These are phyloP conservation scores for Odontomyia ornata DNA, from an alignment of 2,888 invertebrate genomes.

Conservation along the genomic window DNA sequence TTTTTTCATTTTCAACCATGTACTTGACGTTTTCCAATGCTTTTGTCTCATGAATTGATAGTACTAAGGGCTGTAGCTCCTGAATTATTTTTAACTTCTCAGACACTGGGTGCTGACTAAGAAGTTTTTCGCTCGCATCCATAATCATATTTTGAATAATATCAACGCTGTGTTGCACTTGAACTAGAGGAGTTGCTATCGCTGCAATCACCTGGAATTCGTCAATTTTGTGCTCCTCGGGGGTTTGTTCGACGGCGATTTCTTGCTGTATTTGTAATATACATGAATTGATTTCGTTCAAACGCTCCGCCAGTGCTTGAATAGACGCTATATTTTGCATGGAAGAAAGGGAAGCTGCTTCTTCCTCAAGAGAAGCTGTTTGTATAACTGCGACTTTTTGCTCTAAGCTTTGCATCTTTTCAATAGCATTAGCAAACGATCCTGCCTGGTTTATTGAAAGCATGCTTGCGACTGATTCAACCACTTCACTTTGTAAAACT, in stretches of 20 bases:
- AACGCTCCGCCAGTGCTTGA: constrained; percentile 59
- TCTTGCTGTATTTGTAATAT: constrained; percentile 59
- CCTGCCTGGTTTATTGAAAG: constrained; percentile 53
- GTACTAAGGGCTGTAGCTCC: constrained; percentile 53
- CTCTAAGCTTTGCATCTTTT: constrained; percentile 62
- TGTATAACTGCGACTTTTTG: constrained; percentile 62
- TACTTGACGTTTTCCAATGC: constrained; percentile 54
- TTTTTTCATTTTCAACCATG: constrained; percentile 53
- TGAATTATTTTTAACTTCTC: constrained; percentile 52
- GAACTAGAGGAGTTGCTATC: constrained; percentile 39
- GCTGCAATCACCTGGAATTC: constrained; percentile 35
- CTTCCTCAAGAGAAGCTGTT: constrained; percentile 58
- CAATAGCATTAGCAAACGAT: constrained; percentile 56
- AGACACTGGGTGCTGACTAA: constrained; percentile 50
- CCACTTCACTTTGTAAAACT: constrained; percentile 56
- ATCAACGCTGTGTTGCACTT: constrained; percentile 34
- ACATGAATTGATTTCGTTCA: constrained; percentile 58
- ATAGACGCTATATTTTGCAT: constrained; percentile 52
- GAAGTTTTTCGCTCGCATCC: constrained; percentile 53
- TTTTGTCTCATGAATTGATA: constrained; percentile 55
- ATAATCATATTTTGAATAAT: constrained; percentile 53
- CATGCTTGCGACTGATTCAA: constrained; percentile 51
- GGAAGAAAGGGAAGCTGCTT: constrained; percentile 58
- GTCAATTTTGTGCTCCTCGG: neutral
- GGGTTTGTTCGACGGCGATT: constrained; percentile 47